Conservation (phyloP, 30 jellyfish, hydroid and myxozoan species). For the Phacellophora camtschatica region DNA sequence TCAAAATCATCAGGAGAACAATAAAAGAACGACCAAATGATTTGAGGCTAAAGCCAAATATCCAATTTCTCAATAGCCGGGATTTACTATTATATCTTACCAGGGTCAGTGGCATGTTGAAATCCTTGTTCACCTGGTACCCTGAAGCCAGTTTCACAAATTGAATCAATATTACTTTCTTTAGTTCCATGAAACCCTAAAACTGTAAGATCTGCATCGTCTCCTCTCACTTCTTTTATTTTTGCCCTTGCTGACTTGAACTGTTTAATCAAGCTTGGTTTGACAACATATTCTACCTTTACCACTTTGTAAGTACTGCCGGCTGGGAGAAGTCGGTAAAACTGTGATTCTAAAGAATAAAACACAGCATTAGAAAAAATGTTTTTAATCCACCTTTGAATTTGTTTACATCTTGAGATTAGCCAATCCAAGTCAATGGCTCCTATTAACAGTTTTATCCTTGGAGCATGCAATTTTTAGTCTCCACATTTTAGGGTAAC, state of each 20-base stretch:
- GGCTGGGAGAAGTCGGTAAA: conserved; percentile 53
- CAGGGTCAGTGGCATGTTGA: conserved; percentile 74
- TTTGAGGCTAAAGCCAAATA: too few species aligned
- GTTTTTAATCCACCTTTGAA: too few species aligned
- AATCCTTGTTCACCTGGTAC: conserved; percentile 79
- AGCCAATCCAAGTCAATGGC: too few species aligned
- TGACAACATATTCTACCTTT: conserved; percentile 71
- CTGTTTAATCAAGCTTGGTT: conserved; percentile 45
- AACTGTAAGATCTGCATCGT: conserved; percentile 53
- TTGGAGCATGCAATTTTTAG: too few species aligned
- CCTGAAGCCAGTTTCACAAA: conserved; percentile 60
- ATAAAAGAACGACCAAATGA: too few species aligned
- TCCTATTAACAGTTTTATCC: too few species aligned
- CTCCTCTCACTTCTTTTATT: conserved; percentile 48
- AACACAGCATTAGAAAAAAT: too few species aligned
- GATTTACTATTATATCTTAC: too few species aligned
- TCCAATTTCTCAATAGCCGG: too few species aligned
- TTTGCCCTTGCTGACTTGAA: conserved; percentile 44
- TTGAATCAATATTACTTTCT: conserved; percentile 45
- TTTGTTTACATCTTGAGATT: too few species aligned
- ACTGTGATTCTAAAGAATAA: conserved; percentile 63
- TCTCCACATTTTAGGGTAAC: too few species aligned
- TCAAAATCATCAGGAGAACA: too few species aligned
- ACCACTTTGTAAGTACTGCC: conserved; percentile 63
- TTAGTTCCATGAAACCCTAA: conserved; percentile 82